Percentiles rank a stretch among this genome's conserved stretches.
These are phyloP conservation scores for Semnopithecus entellus DNA, from an alignment of 2,113 vertebrate genomes.

Conservation along the genomic window DNA sequence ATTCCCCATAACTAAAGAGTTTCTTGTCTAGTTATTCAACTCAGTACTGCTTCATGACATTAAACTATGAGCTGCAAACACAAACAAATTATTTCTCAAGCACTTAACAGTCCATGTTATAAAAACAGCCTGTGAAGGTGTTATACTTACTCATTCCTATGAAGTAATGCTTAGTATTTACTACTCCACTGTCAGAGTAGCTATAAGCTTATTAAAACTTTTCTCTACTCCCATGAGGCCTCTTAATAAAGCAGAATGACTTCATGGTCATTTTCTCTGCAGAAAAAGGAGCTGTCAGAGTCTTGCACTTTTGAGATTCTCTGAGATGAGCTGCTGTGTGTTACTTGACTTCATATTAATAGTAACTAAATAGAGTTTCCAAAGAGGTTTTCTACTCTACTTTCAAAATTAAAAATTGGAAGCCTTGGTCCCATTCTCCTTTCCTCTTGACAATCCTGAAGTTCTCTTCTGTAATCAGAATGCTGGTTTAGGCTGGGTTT, in stretches of 20 bases:
- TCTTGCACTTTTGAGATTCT: background rate
- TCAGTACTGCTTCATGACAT: slow-evolving; percentile 64
- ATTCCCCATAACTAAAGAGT: slow-evolving; percentile 78
- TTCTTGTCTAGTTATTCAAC: slow-evolving; percentile 78
- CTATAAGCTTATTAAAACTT: slow-evolving; percentile 36
- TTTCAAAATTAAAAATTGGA: slow-evolving; percentile 45
- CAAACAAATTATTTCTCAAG: slow-evolving; percentile 79
- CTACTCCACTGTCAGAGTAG: slow-evolving; percentile 31
- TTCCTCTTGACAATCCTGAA: background rate
- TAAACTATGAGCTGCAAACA: slow-evolving; percentile 75
- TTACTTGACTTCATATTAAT: background rate
- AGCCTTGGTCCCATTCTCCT: background rate
- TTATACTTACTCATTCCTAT: slow-evolving; percentile 62
- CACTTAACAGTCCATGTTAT: slow-evolving; percentile 76
- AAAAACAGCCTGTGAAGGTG: slow-evolving; percentile 68
- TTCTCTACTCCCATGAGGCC: background rate
- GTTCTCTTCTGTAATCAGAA: background rate
- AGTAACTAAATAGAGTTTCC: background rate
- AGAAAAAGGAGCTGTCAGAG: background rate
- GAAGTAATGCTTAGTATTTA: slow-evolving; percentile 69
- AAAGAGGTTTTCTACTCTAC: background rate
- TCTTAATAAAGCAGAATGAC: slow-evolving; percentile 26
- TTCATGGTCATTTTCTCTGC: slow-evolving; percentile 34
- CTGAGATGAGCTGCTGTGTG: background rate
- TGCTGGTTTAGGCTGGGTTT: background rate